phyloP scores from a whole-genome alignment of 2,888 invertebrate genomes.

The Callinectes sapidus region DNA sequence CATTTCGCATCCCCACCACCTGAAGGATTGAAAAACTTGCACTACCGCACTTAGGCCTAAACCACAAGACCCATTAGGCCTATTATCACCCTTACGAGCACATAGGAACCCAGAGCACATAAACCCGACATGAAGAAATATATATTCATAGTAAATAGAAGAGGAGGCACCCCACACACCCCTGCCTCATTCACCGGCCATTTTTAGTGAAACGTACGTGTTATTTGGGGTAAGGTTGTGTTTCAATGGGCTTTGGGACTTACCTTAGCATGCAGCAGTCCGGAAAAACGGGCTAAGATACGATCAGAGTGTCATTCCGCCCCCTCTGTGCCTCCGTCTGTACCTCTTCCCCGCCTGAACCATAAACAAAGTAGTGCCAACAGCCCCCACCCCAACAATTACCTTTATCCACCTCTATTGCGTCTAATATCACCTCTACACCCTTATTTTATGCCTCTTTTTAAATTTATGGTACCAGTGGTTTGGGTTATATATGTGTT shows the following conservation, averaged over 20 bases:
- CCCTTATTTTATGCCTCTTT: not conserved
- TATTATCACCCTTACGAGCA: no score
- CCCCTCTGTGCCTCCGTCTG: not conserved
- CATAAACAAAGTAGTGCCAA: slow-evolving; percentile 48
- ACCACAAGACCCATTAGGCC: no score
- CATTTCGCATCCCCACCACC: not conserved
- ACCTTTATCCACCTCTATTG: not conserved
- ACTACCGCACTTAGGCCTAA: no score
- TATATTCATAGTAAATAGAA: no score
- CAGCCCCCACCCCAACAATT: not conserved
- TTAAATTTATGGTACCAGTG: not conserved
- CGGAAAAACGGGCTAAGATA: slow-evolving; percentile 23
- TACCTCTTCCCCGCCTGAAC: slow-evolving; percentile 39
- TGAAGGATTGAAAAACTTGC: not conserved
- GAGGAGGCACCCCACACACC: no score
- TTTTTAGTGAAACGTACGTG: not conserved
- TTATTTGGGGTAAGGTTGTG: not conserved
- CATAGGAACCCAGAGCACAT: no score
- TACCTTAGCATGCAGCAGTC: slow-evolving; percentile 50
- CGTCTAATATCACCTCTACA: not conserved
- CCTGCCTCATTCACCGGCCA: no score
- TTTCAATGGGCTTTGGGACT: not conserved
- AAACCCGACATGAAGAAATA: no score
- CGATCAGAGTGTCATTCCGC: slow-evolving; percentile 38
- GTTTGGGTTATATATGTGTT: not conserved